phyloP scores from a whole-genome alignment of 2,113 vertebrate genomes.

The Hiodon alosoides region DNA sequence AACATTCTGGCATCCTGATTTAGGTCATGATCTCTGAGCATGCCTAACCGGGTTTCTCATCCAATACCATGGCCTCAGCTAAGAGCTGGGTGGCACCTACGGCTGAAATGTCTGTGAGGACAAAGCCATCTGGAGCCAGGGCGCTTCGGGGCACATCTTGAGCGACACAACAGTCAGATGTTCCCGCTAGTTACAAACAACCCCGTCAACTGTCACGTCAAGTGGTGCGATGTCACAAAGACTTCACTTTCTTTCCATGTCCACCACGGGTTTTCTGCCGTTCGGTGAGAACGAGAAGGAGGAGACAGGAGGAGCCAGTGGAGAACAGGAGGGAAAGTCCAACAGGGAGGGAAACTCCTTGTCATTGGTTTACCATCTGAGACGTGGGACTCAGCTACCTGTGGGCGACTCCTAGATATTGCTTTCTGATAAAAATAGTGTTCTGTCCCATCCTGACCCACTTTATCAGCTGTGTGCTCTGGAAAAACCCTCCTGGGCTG shows the following conservation, averaged over 20 bases:
- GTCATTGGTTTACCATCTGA: slow-evolving; percentile 51
- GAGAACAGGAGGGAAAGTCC: slow-evolving; percentile 39
- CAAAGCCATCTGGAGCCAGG: too few relatives aligned
- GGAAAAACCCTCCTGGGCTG: slow-evolving; percentile 57
- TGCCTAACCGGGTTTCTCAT: too few relatives aligned
- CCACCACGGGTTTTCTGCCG: neutral
- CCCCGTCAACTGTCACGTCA: too few relatives aligned
- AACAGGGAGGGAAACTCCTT: slow-evolving; percentile 45
- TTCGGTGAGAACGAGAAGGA: neutral
- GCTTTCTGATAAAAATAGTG: slow-evolving; percentile 66
- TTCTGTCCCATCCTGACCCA: slow-evolving; percentile 60
- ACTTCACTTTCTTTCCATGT: neutral
- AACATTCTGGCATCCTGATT: too few relatives aligned
- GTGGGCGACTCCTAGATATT: slow-evolving; percentile 58
- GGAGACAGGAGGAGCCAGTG: slow-evolving; percentile 6
- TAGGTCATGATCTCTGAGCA: too few relatives aligned
- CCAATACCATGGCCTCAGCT: too few relatives aligned
- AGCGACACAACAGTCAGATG: too few relatives aligned
- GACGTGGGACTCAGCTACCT: slow-evolving; percentile 47
- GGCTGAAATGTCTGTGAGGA: too few relatives aligned
- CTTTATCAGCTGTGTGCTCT: slow-evolving; percentile 58
- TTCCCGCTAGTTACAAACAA: too few relatives aligned
- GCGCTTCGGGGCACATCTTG: too few relatives aligned
- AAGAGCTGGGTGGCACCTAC: too few relatives aligned
- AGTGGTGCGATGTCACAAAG: too few relatives aligned